These are phyloP conservation scores for Brachyopa scutellaris DNA, from an alignment of 2,888 invertebrate species.

Conservation along the genomic window DNA sequence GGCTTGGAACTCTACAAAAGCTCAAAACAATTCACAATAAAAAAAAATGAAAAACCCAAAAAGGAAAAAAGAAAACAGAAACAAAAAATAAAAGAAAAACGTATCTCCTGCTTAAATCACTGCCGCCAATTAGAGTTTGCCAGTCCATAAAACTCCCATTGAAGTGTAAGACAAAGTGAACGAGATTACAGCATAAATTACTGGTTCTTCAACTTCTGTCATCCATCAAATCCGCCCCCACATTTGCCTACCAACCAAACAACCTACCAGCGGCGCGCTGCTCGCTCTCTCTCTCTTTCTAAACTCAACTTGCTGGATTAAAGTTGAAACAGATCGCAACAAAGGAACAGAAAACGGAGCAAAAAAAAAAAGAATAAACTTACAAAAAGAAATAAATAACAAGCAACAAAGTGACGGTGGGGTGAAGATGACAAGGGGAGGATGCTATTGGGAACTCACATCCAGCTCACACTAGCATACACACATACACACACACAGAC, in stretches of 20 bases:
- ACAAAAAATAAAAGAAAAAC: constrained; percentile 8
- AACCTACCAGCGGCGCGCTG: constrained; percentile 21
- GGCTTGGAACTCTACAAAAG: not conserved
- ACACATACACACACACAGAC: constrained; percentile 8
- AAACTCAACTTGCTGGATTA: constrained; percentile 55
- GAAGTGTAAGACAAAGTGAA: constrained; percentile 73
- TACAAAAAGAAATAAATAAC: constrained; percentile 53
- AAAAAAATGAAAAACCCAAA: constrained; percentile 1
- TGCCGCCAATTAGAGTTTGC: constrained; percentile 72
- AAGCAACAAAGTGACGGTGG: constrained; percentile 47
- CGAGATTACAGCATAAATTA: constrained; percentile 73
- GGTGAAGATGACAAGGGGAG: not conserved
- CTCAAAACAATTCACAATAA: constrained; percentile 14
- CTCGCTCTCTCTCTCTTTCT: too few species aligned
- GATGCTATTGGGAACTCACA: constrained; percentile 45
- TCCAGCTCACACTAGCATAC: constrained; percentile 11
- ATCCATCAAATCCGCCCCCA: constrained; percentile 72
- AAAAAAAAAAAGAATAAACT: constrained; percentile 36
- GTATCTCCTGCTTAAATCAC: constrained; percentile 67
- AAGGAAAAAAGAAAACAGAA: not conserved
- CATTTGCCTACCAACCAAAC: constrained; percentile 59
- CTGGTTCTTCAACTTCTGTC: constrained; percentile 72
- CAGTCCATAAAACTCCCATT: constrained; percentile 73
- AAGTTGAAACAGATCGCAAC: constrained; percentile 51
- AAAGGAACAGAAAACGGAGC: constrained; percentile 16